Conservation (phyloP, 1,140 invertebrate species). For the Glossosoma conforme region DNA sequence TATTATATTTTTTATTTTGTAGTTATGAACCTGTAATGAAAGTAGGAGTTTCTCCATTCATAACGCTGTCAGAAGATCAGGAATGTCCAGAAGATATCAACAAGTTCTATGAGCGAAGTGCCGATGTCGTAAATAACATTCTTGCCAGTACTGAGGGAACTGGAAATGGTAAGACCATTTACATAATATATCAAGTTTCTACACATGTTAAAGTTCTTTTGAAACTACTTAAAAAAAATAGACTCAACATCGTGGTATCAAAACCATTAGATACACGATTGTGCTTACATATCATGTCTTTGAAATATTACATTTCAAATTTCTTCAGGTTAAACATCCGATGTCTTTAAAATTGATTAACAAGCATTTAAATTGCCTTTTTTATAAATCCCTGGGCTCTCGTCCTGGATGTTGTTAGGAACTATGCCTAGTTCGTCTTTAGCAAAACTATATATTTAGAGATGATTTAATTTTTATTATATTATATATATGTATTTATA, state of each 20-base stretch:
- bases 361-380: too few relatives aligned
- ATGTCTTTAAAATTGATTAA: too few relatives aligned
- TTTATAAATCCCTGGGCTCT: not conserved
- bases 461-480: not conserved
- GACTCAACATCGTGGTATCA: too few relatives aligned
- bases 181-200: constrained; percentile 9
- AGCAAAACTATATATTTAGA: not conserved
- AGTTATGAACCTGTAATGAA: constrained; percentile 62
- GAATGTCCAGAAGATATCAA: constrained; percentile 57
- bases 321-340: too few relatives aligned
- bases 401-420: not conserved
- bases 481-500: too few relatives aligned
- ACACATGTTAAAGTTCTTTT: too few relatives aligned
- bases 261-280: too few relatives aligned
- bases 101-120: constrained; percentile 70
- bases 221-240: too few relatives aligned
- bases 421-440: too few relatives aligned
- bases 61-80: constrained; percentile 43
- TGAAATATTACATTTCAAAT: too few relatives aligned
- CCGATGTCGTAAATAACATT: constrained; percentile 45
- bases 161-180: constrained; percentile 34
- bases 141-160: constrained; percentile 37
- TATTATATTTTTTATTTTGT: constrained; percentile 6
- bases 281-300: too few relatives aligned
- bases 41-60: constrained; percentile 35